Evolutionary conservation across 2,888 invertebrate genomes (phyloP).

Genomic region (Drosophila hawaiiensis): DNA sequence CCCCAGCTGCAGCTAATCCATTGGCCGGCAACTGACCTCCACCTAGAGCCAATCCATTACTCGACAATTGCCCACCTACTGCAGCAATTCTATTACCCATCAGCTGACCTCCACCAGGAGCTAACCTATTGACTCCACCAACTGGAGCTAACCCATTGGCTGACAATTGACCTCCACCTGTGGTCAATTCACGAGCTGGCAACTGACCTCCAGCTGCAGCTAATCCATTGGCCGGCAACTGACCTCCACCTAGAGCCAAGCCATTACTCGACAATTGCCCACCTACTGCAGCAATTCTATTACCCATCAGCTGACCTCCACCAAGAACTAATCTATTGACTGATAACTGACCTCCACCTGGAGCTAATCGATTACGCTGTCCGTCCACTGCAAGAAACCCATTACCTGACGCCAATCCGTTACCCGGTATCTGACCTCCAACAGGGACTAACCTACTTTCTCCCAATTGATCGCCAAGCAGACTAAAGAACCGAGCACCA

Average conservation of each 20-base stretch:
- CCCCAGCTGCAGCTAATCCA: slow-evolving; percentile 29
- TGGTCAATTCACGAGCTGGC: slow-evolving; percentile 32
- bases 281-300: slow-evolving; percentile 3
- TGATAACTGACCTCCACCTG: slow-evolving; percentile 43
- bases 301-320: slow-evolving; percentile 45
- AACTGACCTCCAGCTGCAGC: slow-evolving; percentile 43
- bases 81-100: slow-evolving; percentile 21
- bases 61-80: neutral
- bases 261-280: slow-evolving; percentile 1
- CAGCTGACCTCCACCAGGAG: slow-evolving; percentile 46
- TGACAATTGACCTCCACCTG: slow-evolving; percentile 43
- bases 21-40: slow-evolving; percentile 22
- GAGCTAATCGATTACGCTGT: slow-evolving; percentile 16
- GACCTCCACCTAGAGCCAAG: slow-evolving; percentile 12
- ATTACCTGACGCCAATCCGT: neutral
- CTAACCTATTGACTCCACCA: too few species aligned
- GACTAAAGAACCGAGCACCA: slow-evolving; percentile 31
- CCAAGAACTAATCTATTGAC: slow-evolving; percentile 30
- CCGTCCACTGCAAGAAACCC: slow-evolving; percentile 1
- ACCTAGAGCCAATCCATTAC: slow-evolving; percentile 4
- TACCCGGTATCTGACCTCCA: slow-evolving; percentile 10
- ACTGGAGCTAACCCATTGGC: slow-evolving; percentile 23
- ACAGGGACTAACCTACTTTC: slow-evolving; percentile 1
- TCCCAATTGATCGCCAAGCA: slow-evolving; percentile 39
- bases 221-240: slow-evolving; percentile 7